phyloP scores from a whole-genome alignment of 2,888 invertebrate genomes.

The Formica aserva region DNA sequence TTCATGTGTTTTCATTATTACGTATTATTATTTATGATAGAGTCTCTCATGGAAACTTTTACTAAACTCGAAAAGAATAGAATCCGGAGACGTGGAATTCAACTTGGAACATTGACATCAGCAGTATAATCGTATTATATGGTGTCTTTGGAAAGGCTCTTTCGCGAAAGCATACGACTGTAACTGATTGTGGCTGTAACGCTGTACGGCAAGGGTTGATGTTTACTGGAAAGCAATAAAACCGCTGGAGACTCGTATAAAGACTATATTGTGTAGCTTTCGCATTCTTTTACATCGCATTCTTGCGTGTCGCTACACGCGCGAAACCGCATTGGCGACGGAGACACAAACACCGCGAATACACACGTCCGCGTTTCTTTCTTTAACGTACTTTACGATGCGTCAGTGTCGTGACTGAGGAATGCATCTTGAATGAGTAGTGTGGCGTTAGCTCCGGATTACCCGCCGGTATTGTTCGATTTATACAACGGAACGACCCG shows the following conservation, averaged over 20 bases:
- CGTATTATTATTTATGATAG: not conserved
- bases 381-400: slow-evolving; percentile 39
- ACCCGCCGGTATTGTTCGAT: slow-evolving; percentile 12
- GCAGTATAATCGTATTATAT: slow-evolving; percentile 16
- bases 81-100: slow-evolving; percentile 27
- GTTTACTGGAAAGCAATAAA: slow-evolving; percentile 68
- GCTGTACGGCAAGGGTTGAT: slow-evolving; percentile 53
- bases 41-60: not conserved
- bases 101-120: slow-evolving; percentile 2
- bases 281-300: too few relatives aligned
- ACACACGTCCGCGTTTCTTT: slow-evolving; percentile 20
- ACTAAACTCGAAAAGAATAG: not conserved
- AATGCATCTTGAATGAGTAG: slow-evolving; percentile 11
- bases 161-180: slow-evolving; percentile 23
- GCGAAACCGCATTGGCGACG: too few relatives aligned
- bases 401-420: slow-evolving; percentile 24
- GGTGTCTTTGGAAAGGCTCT: slow-evolving; percentile 13
- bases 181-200: slow-evolving; percentile 38
- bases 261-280: slow-evolving; percentile 63
- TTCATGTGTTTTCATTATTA: not conserved
- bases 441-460: not conserved
- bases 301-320: slow-evolving; percentile 18
- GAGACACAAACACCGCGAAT: not conserved
- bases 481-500: slow-evolving; percentile 1
- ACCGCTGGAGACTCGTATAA: slow-evolving; percentile 67